phyloP scores from a whole-genome alignment of 2,888 invertebrate species.

The Caenorhabditis becei region DNA sequence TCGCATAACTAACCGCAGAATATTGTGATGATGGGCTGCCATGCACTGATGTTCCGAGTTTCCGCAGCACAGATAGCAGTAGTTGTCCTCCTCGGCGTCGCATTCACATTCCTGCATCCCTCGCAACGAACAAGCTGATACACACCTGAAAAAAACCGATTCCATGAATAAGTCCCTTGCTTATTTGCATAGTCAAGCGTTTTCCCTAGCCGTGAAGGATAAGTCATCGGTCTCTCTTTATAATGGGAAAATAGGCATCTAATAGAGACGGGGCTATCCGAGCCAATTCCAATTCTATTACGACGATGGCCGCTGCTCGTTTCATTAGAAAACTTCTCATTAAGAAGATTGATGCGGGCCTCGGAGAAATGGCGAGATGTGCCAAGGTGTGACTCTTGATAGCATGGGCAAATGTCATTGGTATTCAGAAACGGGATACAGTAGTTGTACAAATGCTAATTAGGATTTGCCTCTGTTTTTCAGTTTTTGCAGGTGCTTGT shows the following conservation, averaged over 20 bases:
- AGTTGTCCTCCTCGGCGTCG: slow-evolving; percentile 81
- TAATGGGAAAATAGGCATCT: slow-evolving; percentile 45
- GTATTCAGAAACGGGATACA: background rate
- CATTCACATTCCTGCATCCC: slow-evolving; percentile 81
- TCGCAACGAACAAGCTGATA: slow-evolving; percentile 77
- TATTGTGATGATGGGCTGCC: slow-evolving; percentile 81
- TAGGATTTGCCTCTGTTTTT: no score
- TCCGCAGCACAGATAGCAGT: slow-evolving; percentile 82
- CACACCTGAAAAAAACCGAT: slow-evolving; percentile 72
- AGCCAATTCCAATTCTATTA: slow-evolving; percentile 48
- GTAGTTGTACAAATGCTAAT: background rate
- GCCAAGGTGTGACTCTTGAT: background rate
- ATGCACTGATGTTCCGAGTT: slow-evolving; percentile 76
- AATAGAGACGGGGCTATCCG: slow-evolving; percentile 14
- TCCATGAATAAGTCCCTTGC: no score
- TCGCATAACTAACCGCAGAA: slow-evolving; percentile 73
- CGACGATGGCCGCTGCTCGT: slow-evolving; percentile 23
- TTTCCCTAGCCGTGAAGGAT: no score
- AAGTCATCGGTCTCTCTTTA: slow-evolving; percentile 46
- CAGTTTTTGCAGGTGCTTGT: background rate
- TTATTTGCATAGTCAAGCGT: slow-evolving; percentile 43
- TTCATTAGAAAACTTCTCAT: slow-evolving; percentile 55
- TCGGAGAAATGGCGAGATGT: background rate
- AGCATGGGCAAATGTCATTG: background rate
- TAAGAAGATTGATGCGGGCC: slow-evolving; percentile 41